Evolutionary conservation across 2,113 vertebrate species (phyloP).

Genomic region (Erythrocercus mccallii): DNA sequence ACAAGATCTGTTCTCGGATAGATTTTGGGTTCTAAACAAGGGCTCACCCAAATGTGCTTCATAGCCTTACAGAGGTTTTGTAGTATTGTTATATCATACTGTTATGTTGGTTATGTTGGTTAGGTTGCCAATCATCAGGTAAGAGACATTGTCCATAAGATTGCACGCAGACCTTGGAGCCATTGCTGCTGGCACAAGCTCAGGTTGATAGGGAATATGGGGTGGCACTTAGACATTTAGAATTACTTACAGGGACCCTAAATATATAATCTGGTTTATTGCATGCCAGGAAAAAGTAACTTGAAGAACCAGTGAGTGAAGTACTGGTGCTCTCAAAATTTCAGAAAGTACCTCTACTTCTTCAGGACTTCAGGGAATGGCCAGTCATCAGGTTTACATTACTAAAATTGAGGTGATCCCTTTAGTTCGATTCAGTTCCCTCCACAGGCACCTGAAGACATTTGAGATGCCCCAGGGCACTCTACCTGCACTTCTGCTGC

Average conservation of each 20-base stretch:
- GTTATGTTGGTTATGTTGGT: not conserved
- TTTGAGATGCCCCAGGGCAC: not conserved
- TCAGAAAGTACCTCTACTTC: not conserved
- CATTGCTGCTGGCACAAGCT: not conserved
- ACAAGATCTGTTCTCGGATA: not conserved
- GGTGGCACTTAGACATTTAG: not conserved
- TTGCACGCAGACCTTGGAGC: not conserved
- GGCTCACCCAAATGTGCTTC: not conserved
- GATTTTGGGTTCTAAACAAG: not conserved
- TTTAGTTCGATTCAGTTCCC: not conserved
- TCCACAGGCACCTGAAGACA: not conserved
- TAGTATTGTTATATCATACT: not conserved
- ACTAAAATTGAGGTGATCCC: not conserved
- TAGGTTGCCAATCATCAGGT: not conserved
- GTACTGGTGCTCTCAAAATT: not conserved
- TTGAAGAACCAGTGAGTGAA: not conserved
- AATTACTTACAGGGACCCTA: not conserved
- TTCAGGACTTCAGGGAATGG: not conserved
- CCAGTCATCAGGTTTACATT: not conserved
- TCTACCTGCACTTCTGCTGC: not conserved
- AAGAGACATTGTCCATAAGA: not conserved
- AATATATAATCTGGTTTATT: not conserved
- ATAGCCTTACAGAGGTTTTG: not conserved
- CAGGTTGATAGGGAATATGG: rapidly evolving
- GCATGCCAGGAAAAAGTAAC: not conserved